Base-by-base conservation (phyloP, 2,797 vertebrate species). In the Kryptopterus vitreolus region DNA sequence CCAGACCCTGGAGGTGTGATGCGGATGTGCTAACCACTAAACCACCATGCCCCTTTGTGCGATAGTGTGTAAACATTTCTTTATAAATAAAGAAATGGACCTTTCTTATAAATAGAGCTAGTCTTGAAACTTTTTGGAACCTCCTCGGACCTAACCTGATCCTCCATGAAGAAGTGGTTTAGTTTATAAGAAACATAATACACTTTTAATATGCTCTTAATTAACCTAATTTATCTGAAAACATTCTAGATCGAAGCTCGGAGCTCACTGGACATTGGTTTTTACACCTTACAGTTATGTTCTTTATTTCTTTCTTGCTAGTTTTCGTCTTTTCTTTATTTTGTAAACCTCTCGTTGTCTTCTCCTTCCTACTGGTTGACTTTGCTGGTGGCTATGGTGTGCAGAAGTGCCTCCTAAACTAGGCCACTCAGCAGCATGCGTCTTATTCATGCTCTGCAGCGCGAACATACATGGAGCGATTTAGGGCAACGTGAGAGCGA, bases 341-440 rank as follows among this genome's bases (percentile, higher is more conserved):
- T 72, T 15, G 50, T 33, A 61, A 15, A 35, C 8, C 38, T 57
- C 31, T 29, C 22, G 46, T 22, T 70, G 58, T 77, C 50, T 57
- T 82, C 33, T 46, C 68, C 75, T 65, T 77, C 53, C 59, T 78
- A 62, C 69, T 78, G 48, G 58, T 77, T 82, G 81, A 82, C 81
- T 65, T 82, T 82, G 81, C 81, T 82, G 81, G 50, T 78, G 81
- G 81, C 81, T 65, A 78, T 50, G 38, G 69, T 73, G 69, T 73
- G 59, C 59, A 78, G 59, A 77, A 82, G 76, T 50, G 61, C 38
- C 11, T 77, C 26, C 38, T 66, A 48, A 82, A 82, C 50, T 82
- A 72, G 76, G 81, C 81, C 81, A 82, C 59, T 66, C 81, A 82
- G 75, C 81, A 65, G 81, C 76, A 82, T 76, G 81, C 78, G 68